Evolutionary conservation across 37 sponge, comb jelly and placozoan genomes (phyloP).

Genomic region (Aplysina aerophoba): DNA sequence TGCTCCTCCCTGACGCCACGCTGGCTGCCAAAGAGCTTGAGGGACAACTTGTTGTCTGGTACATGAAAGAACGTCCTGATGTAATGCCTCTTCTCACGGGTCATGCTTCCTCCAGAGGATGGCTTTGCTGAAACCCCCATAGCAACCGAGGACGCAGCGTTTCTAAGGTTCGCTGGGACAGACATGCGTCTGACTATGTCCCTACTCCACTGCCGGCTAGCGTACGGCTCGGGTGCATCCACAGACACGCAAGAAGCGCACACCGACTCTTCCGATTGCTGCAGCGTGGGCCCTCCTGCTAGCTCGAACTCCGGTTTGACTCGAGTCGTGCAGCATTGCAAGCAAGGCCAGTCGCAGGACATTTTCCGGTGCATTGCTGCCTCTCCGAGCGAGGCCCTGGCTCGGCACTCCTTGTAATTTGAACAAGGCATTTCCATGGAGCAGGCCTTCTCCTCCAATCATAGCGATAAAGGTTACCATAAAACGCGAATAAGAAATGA

Average conservation of each 20-base stretch:
- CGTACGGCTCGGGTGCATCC: conserved; percentile 20
- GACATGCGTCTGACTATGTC: conserved; percentile 13
- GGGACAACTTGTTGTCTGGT: conserved; percentile 42
- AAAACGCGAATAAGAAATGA: too few species aligned
- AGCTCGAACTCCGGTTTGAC: too few species aligned
- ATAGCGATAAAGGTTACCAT: too few species aligned
- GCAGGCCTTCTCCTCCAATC: too few species aligned
- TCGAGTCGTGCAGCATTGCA: too few species aligned
- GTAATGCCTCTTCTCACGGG: not conserved
- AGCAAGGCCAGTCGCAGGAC: too few species aligned
- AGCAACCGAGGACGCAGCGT: not conserved
- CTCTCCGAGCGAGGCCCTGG: too few species aligned
- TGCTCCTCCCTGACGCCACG: conserved; percentile 51
- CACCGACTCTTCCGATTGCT: not conserved
- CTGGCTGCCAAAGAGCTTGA: conserved; percentile 63
- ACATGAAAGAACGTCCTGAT: conserved; percentile 28
- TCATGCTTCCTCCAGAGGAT: not conserved
- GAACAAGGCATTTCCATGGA: too few species aligned
- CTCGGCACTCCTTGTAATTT: too few species aligned
- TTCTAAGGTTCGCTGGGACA: not conserved
- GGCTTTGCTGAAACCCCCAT: not conserved
- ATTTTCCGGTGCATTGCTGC: too few species aligned
- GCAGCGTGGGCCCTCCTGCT: too few species aligned
- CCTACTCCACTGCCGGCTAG: not conserved
- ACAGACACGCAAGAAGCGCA: not conserved